Evolutionary conservation across 2,113 vertebrate species (phyloP).

Genomic region (Heterotis niloticus): DNA sequence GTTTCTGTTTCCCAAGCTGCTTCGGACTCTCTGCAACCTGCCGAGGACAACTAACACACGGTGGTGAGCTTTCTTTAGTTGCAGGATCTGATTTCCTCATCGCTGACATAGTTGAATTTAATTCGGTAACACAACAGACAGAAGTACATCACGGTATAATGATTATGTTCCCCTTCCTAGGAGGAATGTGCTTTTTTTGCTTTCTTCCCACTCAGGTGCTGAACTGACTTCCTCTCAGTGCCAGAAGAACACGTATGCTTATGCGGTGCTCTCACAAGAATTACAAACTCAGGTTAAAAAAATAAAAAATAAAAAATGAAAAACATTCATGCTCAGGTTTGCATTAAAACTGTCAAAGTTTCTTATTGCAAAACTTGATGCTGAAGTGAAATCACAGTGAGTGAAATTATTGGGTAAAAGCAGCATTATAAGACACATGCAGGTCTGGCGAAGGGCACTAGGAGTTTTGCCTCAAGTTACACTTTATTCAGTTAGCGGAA

Average conservation of each 20-base stretch:
- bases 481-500: not conserved
- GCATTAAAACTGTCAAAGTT: not conserved
- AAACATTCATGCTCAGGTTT: not conserved
- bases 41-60: not conserved
- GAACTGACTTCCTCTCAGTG: not conserved
- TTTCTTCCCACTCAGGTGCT: not conserved
- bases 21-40: not conserved
- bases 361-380: not conserved
- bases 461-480: not conserved
- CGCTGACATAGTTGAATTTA: not conserved
- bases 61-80: not conserved
- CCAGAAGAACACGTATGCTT: not conserved
- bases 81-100: not conserved
- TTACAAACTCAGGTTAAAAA: not conserved
- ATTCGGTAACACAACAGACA: not conserved
- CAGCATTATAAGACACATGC: not conserved
- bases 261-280: not conserved
- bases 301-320: not conserved
- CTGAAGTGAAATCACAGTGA: not conserved
- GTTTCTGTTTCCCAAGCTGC: slow-evolving; percentile 17
- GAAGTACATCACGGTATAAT: not conserved
- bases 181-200: not conserved
- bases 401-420: not conserved
- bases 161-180: not conserved
- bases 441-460: not conserved